Conservation (phyloP, 2,113 vertebrate genomes). For the Pelusios castaneus region DNA sequence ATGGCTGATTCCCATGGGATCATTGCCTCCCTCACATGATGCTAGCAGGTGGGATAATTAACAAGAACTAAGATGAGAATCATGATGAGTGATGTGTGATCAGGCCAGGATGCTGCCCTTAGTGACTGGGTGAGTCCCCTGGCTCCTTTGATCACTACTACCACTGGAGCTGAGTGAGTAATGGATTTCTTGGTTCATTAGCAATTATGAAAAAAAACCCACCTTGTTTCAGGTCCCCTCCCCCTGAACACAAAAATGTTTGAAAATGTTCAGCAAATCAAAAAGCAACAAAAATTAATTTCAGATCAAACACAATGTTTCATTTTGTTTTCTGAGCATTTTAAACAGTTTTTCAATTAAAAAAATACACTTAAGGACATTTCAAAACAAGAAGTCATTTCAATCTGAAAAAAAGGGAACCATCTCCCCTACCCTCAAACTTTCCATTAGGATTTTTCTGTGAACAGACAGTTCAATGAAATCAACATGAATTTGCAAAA, state of each 20-base stretch:
- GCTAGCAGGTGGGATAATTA: neutral
- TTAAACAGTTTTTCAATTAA: neutral
- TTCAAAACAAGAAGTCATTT: neutral
- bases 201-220: neutral
- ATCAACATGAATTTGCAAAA: neutral
- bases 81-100: neutral
- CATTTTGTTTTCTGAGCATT: neutral
- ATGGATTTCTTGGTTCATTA: neutral
- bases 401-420: neutral
- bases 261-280: no score
- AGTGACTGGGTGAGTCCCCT: neutral
- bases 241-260: neutral
- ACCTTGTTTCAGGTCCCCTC: neutral
- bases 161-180: rapidly evolving
- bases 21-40: neutral
- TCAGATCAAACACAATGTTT: neutral
- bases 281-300: no score
- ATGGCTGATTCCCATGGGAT: rapidly evolving
- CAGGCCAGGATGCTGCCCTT: neutral
- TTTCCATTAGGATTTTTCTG: neutral
- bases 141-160: neutral
- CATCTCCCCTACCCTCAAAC: neutral
- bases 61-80: neutral
- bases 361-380: neutral
- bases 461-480: neutral